Evolutionary conservation across 2,888 invertebrate genomes (phyloP).

Genomic region (Nymphalis polychloros): DNA sequence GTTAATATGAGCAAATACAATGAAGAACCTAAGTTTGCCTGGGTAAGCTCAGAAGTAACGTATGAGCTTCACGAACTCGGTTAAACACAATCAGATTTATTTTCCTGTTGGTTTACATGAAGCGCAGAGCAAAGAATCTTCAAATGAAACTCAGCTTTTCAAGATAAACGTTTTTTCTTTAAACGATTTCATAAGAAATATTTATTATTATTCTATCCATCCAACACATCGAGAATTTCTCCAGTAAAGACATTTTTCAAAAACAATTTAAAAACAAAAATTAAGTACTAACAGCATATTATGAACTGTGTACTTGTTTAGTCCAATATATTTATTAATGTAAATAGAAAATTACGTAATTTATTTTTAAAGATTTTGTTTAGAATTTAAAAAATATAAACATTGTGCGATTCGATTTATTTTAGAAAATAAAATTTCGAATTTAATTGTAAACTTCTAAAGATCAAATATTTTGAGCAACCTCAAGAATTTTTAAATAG

Average conservation of each 20-base stretch:
- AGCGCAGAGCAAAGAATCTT: constrained; percentile 21
- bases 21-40: constrained; percentile 9
- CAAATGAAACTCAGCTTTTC: constrained; percentile 31
- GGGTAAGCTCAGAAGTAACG: constrained; percentile 7
- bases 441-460: neutral
- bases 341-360: neutral
- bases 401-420: neutral
- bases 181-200: neutral
- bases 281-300: neutral
- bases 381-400: neutral
- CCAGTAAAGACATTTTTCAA: too few relatives aligned
- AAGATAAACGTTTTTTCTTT: neutral
- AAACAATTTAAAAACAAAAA: neutral
- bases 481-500: neutral
- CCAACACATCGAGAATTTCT: too few relatives aligned
- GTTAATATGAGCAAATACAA: constrained; percentile 24
- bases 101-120: neutral
- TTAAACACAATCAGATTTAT: neutral
- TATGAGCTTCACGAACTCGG: neutral
- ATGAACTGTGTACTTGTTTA: neutral
- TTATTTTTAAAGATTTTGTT: neutral
- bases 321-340: neutral
- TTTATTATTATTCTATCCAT: neutral
- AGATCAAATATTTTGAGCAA: constrained; percentile 10
- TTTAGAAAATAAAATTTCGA: neutral